These are phyloP conservation scores for Tinamus major DNA, from an alignment of 2,797 vertebrate genomes.

Conservation along the genomic window DNA sequence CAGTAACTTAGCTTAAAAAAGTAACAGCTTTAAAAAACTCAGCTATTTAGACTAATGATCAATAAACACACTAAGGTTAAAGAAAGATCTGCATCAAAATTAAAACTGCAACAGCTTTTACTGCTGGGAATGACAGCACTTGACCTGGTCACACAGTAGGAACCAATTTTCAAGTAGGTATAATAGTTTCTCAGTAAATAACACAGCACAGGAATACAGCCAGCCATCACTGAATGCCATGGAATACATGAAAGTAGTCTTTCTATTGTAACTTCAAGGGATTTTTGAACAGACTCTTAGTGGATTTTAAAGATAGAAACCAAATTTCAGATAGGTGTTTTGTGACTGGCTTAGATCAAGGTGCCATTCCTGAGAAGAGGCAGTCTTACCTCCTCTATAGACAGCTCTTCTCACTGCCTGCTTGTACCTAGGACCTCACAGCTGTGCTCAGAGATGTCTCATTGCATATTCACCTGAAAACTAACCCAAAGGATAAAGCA, in stretches of 20 bases:
- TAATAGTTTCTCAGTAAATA: not conserved
- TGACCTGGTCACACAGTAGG: not conserved
- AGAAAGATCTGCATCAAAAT: not conserved
- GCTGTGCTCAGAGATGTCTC: not conserved
- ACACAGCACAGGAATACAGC: not conserved
- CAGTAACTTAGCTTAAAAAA: not conserved
- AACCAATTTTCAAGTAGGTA: not conserved
- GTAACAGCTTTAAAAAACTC: not conserved
- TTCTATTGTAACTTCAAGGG: not conserved
- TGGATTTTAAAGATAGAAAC: not conserved
- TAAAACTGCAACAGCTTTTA: not conserved
- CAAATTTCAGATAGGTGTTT: not conserved
- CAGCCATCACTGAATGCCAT: not conserved
- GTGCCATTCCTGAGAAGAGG: not conserved
- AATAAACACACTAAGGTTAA: not conserved
- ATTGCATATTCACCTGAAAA: not conserved
- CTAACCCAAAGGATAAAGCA: not conserved
- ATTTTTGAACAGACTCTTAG: not conserved
- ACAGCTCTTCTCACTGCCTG: not conserved
- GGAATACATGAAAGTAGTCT: not conserved
- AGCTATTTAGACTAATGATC: not conserved
- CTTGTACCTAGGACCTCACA: not conserved
- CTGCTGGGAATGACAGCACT: accelerated
- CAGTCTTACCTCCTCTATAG: not conserved
- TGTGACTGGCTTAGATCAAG: not conserved